A percentile compares a stretch with the other conserved stretches of the same genome.
These are phyloP conservation scores for Eleutherodactylus coqui DNA, from an alignment of 2,797 vertebrate species.

Conservation along the genomic window DNA sequence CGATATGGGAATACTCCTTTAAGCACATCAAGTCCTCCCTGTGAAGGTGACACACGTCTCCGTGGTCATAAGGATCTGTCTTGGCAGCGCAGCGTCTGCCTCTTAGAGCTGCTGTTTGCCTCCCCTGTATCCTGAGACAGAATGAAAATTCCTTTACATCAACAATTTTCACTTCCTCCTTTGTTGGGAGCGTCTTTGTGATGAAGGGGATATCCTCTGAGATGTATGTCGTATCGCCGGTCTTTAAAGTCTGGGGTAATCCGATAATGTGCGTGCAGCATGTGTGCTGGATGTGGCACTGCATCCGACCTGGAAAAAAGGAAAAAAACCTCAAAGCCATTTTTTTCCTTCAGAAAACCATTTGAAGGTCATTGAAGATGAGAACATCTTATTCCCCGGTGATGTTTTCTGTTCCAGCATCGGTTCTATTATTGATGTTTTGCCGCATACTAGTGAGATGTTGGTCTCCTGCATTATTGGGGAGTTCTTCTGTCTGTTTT, in stretches of 20 bases:
- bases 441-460: background rate
- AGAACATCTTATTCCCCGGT: background rate
- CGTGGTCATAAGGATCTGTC: background rate
- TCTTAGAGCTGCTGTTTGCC: background rate
- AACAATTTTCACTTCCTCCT: constrained; percentile 37
- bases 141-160: constrained; percentile 23
- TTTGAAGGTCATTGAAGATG: constrained; percentile 20
- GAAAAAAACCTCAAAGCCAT: no score
- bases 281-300: background rate
- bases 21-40: background rate
- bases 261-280: background rate
- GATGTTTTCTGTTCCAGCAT: background rate
- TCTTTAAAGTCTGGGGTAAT: background rate
- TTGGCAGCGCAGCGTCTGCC: background rate
- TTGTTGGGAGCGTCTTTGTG: background rate
- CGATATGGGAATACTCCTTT: background rate
- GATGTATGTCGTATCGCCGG: background rate
- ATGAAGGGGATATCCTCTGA: background rate
- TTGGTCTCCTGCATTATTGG: background rate
- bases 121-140: background rate
- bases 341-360: background rate
- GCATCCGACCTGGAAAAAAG: background rate
- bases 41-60: background rate
- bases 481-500: background rate
- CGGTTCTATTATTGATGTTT: background rate